Evolutionary conservation across 2,888 invertebrate species (phyloP), one percentile per base, ranked within the genome.

Genomic region (Acanthoscelides obtectus): DNA sequence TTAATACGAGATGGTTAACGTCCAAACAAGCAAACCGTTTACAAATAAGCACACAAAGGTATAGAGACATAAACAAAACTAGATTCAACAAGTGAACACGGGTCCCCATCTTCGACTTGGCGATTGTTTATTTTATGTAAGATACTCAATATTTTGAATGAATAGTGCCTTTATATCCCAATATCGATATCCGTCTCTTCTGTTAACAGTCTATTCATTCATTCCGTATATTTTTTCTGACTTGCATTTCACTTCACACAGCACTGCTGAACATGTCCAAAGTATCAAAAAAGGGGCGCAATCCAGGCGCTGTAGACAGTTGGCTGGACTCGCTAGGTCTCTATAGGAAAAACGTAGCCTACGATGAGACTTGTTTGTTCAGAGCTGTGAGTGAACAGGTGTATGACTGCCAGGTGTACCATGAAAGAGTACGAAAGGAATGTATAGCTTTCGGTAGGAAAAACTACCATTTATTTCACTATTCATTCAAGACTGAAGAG

Each of bases 361-460:
- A 93, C 81, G 97, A 97, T 87, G 92, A 94, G 70, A 94, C 94
- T 73, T 96, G 95, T 82, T 87, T 97, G 68, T 97, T 97, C 86
- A 90, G 97, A 79, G 94, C 94, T 17, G 91, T 96, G 70, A 93
- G 96, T 64, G 97, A 97, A 86, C 95, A 96, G 86, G 89, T 92
- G 64, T 91, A 88, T 80, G 84, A 86, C 69, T 89, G 89, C 17
- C 91, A 97, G 86, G 86, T 91, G 76, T 91, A 91, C 84, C 94
- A 95, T 83, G 88, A 91, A 79, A 89, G 89, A 81, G 91, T 96
- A 70, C 89, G 95, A 71, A 87, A 89, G 79, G 90, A 92, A 77
- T 93, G 94, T 79, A 89, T 94, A 20, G 87, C 90, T 20, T 95
- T 90, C 84, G 93, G 94, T 88, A 88, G 88, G 72, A 85, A 88